Conservation (phyloP, 2,888 invertebrate species). For the Acanthosepion esculentum region DNA sequence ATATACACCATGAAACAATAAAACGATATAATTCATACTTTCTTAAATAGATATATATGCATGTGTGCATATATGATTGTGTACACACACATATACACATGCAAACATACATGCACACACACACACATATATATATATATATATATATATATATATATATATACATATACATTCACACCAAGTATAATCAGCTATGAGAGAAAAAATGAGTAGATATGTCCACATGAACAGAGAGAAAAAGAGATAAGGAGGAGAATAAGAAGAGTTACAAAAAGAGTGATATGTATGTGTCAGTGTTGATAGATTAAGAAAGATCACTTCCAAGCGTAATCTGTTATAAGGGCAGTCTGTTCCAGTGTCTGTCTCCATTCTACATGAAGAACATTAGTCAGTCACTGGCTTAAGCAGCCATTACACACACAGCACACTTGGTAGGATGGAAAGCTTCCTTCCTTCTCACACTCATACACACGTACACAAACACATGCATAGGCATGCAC, state of each 20-base stretch:
- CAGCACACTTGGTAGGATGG: not conserved
- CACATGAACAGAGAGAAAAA: not conserved
- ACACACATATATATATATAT: not conserved
- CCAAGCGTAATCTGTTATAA: not conserved
- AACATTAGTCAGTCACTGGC: not conserved
- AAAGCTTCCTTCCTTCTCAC: not conserved
- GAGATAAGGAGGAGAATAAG: not conserved
- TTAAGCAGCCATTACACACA: not conserved
- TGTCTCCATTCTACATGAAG: not conserved
- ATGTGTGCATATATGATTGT: too few relatives aligned
- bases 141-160: not conserved
- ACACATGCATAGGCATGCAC: not conserved
- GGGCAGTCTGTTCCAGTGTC: not conserved
- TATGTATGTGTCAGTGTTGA: not conserved
- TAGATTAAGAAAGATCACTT: conserved; percentile 18
- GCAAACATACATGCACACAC: not conserved
- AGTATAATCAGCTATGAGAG: not conserved
- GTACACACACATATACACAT: not conserved
- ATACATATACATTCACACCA: not conserved
- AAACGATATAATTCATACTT: not conserved
- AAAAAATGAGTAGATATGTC: not conserved
- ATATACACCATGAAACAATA: not conserved
- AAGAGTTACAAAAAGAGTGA: not conserved
- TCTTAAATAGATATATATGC: not conserved
- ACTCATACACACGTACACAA: not conserved